phyloP scores from a whole-genome alignment of 2,797 vertebrate genomes.

The Euthynnus affinis region DNA sequence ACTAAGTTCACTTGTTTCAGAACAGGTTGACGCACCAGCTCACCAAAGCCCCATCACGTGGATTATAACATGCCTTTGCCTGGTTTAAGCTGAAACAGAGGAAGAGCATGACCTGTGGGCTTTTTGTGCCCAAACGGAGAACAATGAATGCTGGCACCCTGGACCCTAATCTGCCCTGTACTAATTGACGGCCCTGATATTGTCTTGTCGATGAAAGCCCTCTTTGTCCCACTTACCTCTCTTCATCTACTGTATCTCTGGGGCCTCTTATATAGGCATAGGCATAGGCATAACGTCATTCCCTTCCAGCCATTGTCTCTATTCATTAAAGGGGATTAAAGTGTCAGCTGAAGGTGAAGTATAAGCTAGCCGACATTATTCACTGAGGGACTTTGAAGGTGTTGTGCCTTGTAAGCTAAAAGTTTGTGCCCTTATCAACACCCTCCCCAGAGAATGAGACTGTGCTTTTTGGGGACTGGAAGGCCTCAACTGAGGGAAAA shows the following conservation, averaged over 20 bases:
- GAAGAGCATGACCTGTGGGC: slow-evolving; percentile 69
- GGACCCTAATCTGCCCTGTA: slow-evolving; percentile 79
- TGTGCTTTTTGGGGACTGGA: slow-evolving; percentile 7
- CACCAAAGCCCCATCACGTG: slow-evolving; percentile 76
- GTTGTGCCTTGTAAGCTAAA: slow-evolving; percentile 38
- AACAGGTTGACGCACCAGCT: slow-evolving; percentile 57
- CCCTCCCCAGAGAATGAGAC: slow-evolving; percentile 18
- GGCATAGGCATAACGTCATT: slow-evolving; percentile 76
- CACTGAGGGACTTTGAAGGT: slow-evolving; percentile 50
- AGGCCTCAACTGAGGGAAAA: slow-evolving; percentile 26
- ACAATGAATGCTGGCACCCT: slow-evolving; percentile 80
- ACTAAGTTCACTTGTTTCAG: slow-evolving; percentile 65
- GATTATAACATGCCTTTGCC: slow-evolving; percentile 80
- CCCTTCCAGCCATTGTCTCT: slow-evolving; percentile 68
- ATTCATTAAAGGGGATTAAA: slow-evolving; percentile 80
- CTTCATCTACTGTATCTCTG: slow-evolving; percentile 83
- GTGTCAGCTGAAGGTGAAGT: slow-evolving; percentile 74
- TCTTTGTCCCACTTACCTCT: slow-evolving; percentile 86
- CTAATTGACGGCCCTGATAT: slow-evolving; percentile 89
- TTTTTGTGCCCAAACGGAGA: slow-evolving; percentile 51
- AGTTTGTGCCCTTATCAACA: slow-evolving; percentile 51
- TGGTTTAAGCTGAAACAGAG: slow-evolving; percentile 73
- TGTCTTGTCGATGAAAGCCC: slow-evolving; percentile 88
- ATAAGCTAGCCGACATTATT: slow-evolving; percentile 37
- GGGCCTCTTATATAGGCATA: slow-evolving; percentile 80